These are phyloP conservation scores for Pachymerium ferrugineum DNA, from an alignment of 2,888 invertebrate species.

Conservation along the genomic window DNA sequence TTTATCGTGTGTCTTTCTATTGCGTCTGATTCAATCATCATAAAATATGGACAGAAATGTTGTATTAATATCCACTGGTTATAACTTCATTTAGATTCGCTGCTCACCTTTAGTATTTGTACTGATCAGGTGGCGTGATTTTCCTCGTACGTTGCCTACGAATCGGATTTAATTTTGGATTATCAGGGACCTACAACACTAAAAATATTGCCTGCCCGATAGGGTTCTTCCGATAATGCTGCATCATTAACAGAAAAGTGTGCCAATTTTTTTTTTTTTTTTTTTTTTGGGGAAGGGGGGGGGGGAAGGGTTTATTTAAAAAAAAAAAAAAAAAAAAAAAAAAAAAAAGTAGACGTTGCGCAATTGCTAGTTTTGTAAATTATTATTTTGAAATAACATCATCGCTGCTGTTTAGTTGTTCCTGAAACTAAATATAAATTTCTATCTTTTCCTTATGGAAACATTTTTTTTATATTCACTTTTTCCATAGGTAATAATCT, in stretches of 20 bases:
- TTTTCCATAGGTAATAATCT: not conserved
- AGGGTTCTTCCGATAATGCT: not conserved
- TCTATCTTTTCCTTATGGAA: too few species aligned
- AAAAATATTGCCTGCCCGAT: not conserved
- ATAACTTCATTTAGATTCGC: not conserved
- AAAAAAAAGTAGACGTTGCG: not conserved
- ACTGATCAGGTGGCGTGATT: conserved; percentile 14
- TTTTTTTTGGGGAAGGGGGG: too few species aligned
- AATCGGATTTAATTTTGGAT: conserved; percentile 5
- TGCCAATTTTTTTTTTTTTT: not conserved
- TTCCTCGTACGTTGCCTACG: not conserved
- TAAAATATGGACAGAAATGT: too few species aligned
- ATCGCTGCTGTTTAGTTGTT: not conserved
- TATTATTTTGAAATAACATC: not conserved
- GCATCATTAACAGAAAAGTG: not conserved
- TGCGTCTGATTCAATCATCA: too few species aligned
- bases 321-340: not conserved
- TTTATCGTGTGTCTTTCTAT: too few species aligned
- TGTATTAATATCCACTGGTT: too few species aligned
- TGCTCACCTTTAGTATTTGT: conserved; percentile 3
- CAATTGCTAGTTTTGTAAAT: too few species aligned
- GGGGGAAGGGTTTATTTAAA: too few species aligned
- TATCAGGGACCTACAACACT: not conserved
- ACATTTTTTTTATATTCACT: not conserved
- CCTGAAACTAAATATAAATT: not conserved